phyloP scores from a whole-genome alignment of 37 sponge, comb jelly and placozoan genomes.

The Mnemiopsis leidyi region DNA sequence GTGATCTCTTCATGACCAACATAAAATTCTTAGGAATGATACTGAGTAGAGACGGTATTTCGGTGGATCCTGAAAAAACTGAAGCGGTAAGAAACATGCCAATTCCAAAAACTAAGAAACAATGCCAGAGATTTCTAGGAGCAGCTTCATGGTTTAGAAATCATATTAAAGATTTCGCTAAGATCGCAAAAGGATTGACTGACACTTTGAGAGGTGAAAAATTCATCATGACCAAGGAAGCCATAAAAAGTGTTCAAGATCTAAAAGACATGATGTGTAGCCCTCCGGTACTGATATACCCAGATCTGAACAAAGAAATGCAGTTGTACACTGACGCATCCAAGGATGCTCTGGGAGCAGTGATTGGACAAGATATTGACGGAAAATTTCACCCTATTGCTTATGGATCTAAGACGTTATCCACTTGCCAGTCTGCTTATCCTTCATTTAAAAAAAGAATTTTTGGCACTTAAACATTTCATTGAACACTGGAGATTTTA shows the following conservation, averaged over 20 bases:
- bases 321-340: neutral
- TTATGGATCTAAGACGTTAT: neutral
- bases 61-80: neutral
- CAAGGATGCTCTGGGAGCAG: neutral
- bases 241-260: neutral
- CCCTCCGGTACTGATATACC: neutral
- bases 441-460: neutral
- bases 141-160: neutral
- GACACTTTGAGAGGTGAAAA: neutral
- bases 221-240: neutral
- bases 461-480: slow-evolving; percentile 14
- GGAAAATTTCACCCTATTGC: neutral
- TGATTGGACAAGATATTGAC: neutral
- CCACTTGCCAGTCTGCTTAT: neutral
- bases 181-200: neutral
- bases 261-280: neutral
- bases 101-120: neutral
- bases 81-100: neutral
- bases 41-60: neutral
- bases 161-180: neutral
- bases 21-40: neutral
- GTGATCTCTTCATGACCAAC: neutral
- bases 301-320: neutral
- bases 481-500: neutral
- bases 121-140: neutral